Base-by-base conservation (phyloP, 2,888 invertebrate species). In the Argyresthia albistria region DNA sequence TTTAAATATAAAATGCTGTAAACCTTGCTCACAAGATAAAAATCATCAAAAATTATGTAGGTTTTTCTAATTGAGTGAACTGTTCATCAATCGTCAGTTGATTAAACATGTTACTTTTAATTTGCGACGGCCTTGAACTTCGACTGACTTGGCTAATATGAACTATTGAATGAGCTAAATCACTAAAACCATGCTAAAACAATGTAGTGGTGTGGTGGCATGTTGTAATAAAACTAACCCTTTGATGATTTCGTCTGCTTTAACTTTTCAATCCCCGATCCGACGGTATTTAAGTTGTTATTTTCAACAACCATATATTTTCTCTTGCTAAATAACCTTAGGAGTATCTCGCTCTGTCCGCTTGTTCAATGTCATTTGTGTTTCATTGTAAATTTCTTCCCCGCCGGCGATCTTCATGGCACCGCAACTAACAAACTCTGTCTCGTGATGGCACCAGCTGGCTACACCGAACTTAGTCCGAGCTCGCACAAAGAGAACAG, bases 401-500 rank as follows among this genome's bases (percentile, higher is more conserved):
- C 84, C 84, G 84, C 84, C 74, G 83, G 86, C 84, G 77, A 77
- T 65, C 80, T 81, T 79, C 82, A 80, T 80, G 84, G 80, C 81
- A 77, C 74, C 77, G 73, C 77, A 76, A 82, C 67, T 79, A 71
- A 73, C 69, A 62, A 68, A 74, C 73, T 25, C 3, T 25, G 25
- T 25, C 25, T 25, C 25, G 25, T 25, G 25, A 6, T 25, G 25
- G 25, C 25, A 73, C 66, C 76, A 83, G 86, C 84, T 72, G 87
- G 84, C 78, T 79, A 78, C 70, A 82, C 74, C 71, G 86, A 88
- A 84, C 75, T 88, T 76, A 88, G 88, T 76, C 88, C 88, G 55
- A 88, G 88, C 68, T 88, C 88, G 64, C 87, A 88, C 78, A 88
- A 88, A 81, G 91, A 90, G 76, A 91, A 91, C 88, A 91, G 90